Evolutionary conservation across 1,140 invertebrate genomes (phyloP), one percentile per base, ranked within the genome.

Genomic region (Trichomalopsis sarcophagae): DNA sequence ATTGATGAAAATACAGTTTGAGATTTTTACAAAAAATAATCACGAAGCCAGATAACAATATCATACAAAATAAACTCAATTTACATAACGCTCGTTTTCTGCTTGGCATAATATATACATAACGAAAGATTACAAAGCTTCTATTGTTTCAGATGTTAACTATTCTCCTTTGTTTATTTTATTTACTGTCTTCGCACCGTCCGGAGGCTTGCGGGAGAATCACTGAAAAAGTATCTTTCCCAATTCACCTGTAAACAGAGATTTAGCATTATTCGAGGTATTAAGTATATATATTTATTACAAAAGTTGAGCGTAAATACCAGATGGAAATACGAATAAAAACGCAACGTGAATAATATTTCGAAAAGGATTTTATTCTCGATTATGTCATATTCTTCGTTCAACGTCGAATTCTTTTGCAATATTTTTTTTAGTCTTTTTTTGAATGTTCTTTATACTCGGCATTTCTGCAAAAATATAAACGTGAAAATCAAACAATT

Each of bases 391-490:
- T 36, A 79, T 79, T 79, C 7, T 73, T 79, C 47, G 44, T 74
- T 84, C 21, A 74, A 73, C 76, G 36, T 47, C 47, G 47, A 74
- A 36, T 40, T 62, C 33, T 82, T 79, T 66, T 66, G 27, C 7
- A 30, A n/a, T 27, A 40, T 69, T 69, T 69, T 69, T 84, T 36
- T 36, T 36, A 36, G 33, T 27, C 14, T 77, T 84, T 84, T 84
- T 76, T 74, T 33, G 77, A 21, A 75, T 71, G 36, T 73, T 85
- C 33, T 68, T 79, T 66, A 27, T 84, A 62, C 33, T 80, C 77
- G 27, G 62, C 62, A 85, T 81, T 81, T 85, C 73, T 85, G 84
- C 79, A 85, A 85, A 85, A 85, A 85, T 85, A 85, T 85, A 85
- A 85, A 85, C 50, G 27, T 85, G 84, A 68, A 81, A 85, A 85